Evolutionary conservation across 2,888 invertebrate species (phyloP).

Genomic region (Stenichneumon culpator): DNA sequence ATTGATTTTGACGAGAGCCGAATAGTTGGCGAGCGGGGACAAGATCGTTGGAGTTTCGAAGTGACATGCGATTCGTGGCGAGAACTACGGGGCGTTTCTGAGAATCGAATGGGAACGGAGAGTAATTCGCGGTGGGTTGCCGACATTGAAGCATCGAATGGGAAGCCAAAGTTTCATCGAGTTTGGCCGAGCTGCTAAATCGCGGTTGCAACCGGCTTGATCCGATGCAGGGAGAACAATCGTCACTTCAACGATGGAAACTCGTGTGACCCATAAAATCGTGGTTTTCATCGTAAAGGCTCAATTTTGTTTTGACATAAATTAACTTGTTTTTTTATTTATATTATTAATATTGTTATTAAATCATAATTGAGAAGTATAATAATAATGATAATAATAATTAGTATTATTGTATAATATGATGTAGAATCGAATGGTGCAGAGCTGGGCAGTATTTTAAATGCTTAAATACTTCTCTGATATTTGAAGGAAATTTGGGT

Average conservation of each 20-base stretch:
- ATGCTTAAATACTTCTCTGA: too few species aligned
- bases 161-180: constrained; percentile 26
- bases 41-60: constrained; percentile 73
- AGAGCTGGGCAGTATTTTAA: too few species aligned
- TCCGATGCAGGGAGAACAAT: constrained; percentile 4
- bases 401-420: too few species aligned
- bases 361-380: too few species aligned
- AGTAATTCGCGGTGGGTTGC: constrained; percentile 26
- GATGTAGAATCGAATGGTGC: too few species aligned
- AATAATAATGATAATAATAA: too few species aligned
- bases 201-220: constrained; percentile 1
- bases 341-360: too few species aligned
- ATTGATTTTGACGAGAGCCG: constrained; percentile 65
- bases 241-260: neutral
- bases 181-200: constrained; percentile 32
- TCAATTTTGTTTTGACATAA: too few species aligned
- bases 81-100: constrained; percentile 6
- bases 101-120: constrained; percentile 46
- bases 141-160: constrained; percentile 20
- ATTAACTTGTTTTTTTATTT: too few species aligned
- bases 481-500: too few species aligned
- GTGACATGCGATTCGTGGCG: constrained; percentile 60
- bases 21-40: constrained; percentile 42
- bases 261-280: neutral
- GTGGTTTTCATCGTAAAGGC: too few species aligned